Base-by-base conservation (phyloP, 92 coral and sea anemone species). In the Porites rus region DNA sequence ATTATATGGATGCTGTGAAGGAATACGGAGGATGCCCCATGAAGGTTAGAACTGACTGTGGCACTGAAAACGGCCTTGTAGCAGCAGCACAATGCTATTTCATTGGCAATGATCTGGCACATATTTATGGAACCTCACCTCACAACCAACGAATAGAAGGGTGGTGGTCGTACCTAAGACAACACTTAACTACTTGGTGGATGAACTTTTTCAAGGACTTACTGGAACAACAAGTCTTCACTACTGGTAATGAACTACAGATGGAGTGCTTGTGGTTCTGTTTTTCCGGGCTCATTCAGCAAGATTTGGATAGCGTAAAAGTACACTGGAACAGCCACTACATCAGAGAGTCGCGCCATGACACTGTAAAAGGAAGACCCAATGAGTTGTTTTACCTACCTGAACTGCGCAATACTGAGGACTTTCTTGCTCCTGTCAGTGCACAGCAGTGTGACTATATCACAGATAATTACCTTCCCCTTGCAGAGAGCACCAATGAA, bases 1-100 rank as follows among this genome's bases (percentile, higher is more conserved):
- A 76, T 46, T 86, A 76, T 69, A 21, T 85, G 65, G 69, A 67
- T 61, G 89, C 82, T 76, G 72, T 65, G 31, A 68, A 80, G 75
- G 84, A 53, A 80, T 67, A 67, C 51, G 92, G 92, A 65, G 87
- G 87, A 51, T 85, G 92, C 64, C 89, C 89, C 78, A 31, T 38
- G 78, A 89, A 79, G 84, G 81, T 90, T 62, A 72, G 68, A 84
- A 90, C 92, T 71, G 86, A 89, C 77, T 90, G 87, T 90, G 92
- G 92, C 21, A 89, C 86, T 69, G 92, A 89, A 63, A 89, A 89
- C 63, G 88, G 92, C 5, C 82, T 81, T 63, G 82, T 85, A 72
- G 83, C 92, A 14, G 82, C 92, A 71, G 92, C 84, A 78, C 92
- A 77, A 68, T 83, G 89, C 75, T 72, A 59, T 60, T 82, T 78